Evolutionary conservation across 2,888 invertebrate species (phyloP).

Genomic region (Oscheius sp.): DNA sequence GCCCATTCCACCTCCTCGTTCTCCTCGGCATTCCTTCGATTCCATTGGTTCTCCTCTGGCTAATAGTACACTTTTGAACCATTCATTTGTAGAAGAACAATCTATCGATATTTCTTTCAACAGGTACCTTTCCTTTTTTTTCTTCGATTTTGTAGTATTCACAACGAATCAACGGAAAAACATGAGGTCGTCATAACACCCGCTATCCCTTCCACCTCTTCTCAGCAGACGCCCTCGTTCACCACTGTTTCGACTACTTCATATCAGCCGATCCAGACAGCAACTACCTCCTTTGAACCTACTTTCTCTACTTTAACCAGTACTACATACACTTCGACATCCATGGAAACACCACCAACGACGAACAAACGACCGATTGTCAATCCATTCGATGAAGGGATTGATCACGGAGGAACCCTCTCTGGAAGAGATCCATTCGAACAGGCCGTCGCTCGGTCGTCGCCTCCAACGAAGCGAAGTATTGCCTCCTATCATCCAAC

Average conservation of each 20-base stretch:
- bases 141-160: neutral
- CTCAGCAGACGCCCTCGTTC: neutral
- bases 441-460: conserved; percentile 19
- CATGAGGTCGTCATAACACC: neutral
- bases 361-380: conserved; percentile 6
- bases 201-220: neutral
- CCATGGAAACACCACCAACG: neutral
- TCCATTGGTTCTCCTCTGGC: conserved; percentile 46
- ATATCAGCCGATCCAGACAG: no score
- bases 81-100: conserved; percentile 45
- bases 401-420: conserved; percentile 43
- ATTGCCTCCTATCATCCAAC: neutral
- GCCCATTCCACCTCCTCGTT: conserved; percentile 14
- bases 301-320: neutral
- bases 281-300: neutral
- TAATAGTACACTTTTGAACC: conserved; percentile 44
- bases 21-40: conserved; percentile 7
- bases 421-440: conserved; percentile 56
- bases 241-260: neutral
- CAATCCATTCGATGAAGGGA: conserved; percentile 51
- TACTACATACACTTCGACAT: neutral
- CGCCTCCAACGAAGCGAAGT: conserved; percentile 9
- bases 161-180: neutral
- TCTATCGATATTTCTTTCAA: conserved; percentile 40
- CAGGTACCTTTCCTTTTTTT: conserved; percentile 27